Evolutionary conservation across 2,113 vertebrate genomes (phyloP), one percentile per base, ranked within the genome.

Genomic region (Sitta europaea): DNA sequence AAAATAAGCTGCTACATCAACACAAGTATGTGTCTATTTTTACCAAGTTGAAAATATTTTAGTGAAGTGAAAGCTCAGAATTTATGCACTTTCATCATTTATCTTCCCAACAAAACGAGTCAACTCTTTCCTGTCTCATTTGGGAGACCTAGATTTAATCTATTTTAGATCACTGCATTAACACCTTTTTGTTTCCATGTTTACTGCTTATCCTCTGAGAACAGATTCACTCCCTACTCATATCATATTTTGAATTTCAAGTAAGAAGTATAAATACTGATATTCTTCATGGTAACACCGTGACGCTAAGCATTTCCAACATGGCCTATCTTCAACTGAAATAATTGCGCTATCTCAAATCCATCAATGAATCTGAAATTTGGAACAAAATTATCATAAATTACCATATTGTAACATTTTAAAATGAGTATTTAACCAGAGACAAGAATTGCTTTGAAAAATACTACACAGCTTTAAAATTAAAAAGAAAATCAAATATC

Each of bases 121-220:
- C 3, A 14, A 79, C 92, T 51, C 47, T 57, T 86, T 53, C 33
- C 38, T 35, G 75, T 67, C 53, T 77, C 75, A 84, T 77, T n/a
- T 67, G n/a, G 81, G 43, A 96, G 90, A 96, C 90, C 84, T 86
- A 94, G 78, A 96, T 95, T 96, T 62, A 70, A 76, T 90, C 91
- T 96, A 86, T 94, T 96, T 96, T 93, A 92, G 90, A 80, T 71
- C 75, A 70, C 33, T 43, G 90, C 90, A 76, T 88, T 92, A 93
- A 83, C 93, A 92, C 78, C 79, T 94, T 96, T 89, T 90, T 86
- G 71, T 66, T 90, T 85, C 89, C 68, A 78, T 67, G 71, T 94
- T 94, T 93, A 92, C 38, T 71, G 85, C 90, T 76, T 86, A 88
- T 74, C n/a, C 61, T 84, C 79, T 23, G 65, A 94, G 78, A 83